Base-by-base conservation (phyloP, 2,113 vertebrate genomes). In the Eonycteris spelaea region DNA sequence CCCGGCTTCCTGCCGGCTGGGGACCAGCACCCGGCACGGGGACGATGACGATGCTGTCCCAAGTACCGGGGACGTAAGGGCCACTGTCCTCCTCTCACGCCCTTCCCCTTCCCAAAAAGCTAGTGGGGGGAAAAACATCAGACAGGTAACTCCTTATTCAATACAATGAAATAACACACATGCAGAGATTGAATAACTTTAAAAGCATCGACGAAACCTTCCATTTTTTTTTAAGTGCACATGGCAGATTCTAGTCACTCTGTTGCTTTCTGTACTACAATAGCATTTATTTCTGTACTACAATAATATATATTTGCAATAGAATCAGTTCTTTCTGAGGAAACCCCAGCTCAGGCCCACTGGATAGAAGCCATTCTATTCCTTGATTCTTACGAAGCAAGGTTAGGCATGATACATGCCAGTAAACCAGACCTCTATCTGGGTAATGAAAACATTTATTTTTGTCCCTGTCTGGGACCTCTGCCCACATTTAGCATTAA, bases 181-280 rank as follows among this genome's bases (percentile, higher is more conserved):
- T 55, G 14, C 35, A 77, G 11, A 95, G 61, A 45, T 4, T 26
- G 55, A 53, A 80, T 95, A 51, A 6, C 65, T 53, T 96, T 91
- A 92, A 86, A 97, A 94, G 53, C 85, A 61, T 65, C 59, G 74
- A 67, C 79, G 93, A 88, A 91, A 96, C 84, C 79, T 48, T 1
- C 70, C 11, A 38, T 38, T 55, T 75, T 91, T 97, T 45, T 45
- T 45, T 45, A 2, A 45, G 90, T 97, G 96, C 21, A 0, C 89
- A 79, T 43, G 8, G 96, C 43, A 67, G 79, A 96, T 90, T 91
- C 75, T 38, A 93, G 92, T 59, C 79, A 93, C 82, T 88, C 70
- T 80, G 0, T 90, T 92, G 77, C 92, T 68, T 24, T 63, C 74
- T 71, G 1, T 22, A n/a, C 5, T 35, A 65, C 91, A 88, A 71